Percentiles rank a stretch among this genome's conserved stretches.
phyloP scores from a whole-genome alignment of 2,113 vertebrate species.

The Dromas ardeola region DNA sequence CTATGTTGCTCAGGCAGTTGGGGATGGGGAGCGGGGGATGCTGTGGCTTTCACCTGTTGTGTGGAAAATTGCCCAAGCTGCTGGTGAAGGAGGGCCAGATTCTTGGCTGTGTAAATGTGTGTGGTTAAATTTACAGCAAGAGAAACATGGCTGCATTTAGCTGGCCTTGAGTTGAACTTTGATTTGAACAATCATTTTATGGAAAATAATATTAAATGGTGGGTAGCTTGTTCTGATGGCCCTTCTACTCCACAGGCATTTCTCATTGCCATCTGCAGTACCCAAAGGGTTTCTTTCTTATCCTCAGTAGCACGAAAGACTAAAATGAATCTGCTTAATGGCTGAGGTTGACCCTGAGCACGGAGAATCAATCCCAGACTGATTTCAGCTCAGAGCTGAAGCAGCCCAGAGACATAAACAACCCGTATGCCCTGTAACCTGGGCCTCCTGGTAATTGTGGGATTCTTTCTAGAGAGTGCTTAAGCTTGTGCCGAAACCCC shows the following conservation, averaged over 20 bases:
- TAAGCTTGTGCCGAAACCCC: not conserved
- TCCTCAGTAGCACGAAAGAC: fast-evolving
- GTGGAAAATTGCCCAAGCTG: not conserved
- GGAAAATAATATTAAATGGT: not conserved
- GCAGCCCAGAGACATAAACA: not conserved
- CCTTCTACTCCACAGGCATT: not conserved
- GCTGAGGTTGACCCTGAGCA: not conserved
- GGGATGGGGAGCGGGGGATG: not conserved
- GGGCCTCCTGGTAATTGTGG: not conserved
- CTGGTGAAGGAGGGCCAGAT: not conserved
- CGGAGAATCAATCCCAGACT: not conserved
- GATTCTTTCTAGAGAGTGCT: not conserved
- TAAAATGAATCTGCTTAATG: not conserved
- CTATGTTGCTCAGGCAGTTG: not conserved
- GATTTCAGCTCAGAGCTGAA: not conserved
- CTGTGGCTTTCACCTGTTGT: not conserved
- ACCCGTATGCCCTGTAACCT: not conserved
- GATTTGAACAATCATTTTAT: not conserved
- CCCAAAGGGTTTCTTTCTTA: not conserved
- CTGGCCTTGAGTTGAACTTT: not conserved
- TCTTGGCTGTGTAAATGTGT: not conserved
- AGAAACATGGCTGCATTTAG: not conserved
- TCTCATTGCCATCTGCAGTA: not conserved
- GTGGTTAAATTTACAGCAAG: not conserved
- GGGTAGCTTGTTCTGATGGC: not conserved